Evolutionary conservation across 1,140 invertebrate genomes (phyloP).

Genomic region (Octopus sinensis): DNA sequence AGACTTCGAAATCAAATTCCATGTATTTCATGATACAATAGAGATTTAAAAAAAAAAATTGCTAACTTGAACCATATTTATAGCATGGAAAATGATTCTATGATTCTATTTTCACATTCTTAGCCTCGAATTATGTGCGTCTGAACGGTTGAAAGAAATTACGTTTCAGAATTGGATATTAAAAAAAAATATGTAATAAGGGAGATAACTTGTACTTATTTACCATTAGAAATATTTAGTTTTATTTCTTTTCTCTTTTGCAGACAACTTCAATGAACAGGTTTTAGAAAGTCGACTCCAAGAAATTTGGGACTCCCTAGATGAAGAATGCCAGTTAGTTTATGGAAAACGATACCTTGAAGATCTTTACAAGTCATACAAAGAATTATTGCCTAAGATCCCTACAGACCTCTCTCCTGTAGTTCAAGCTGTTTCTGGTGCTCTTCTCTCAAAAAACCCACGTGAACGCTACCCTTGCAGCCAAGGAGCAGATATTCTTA

Average conservation of each 20-base stretch:
- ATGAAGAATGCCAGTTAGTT: constrained; percentile 35
- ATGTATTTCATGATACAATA: too few species aligned
- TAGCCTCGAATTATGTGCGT: too few species aligned
- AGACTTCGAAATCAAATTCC: too few species aligned
- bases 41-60: too few species aligned
- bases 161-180: too few species aligned
- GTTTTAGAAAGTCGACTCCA: constrained; percentile 32
- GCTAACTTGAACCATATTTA: too few species aligned
- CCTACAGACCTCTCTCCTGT: constrained; percentile 49
- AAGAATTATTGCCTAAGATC: constrained; percentile 26
- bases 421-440: constrained; percentile 48
- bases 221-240: not conserved
- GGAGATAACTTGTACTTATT: too few species aligned
- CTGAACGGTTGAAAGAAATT: too few species aligned
- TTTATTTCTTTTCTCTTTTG: constrained; percentile 14
- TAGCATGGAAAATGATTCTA: too few species aligned
- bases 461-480: constrained; percentile 48
- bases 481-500: constrained; percentile 44
- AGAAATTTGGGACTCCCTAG: constrained; percentile 48
- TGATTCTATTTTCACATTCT: too few species aligned
- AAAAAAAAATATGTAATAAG: too few species aligned
- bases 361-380: constrained; percentile 33
- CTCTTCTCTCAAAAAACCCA: constrained; percentile 51
- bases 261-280: constrained; percentile 40
- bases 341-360: constrained; percentile 49